Evolutionary conservation across 2,113 vertebrate species (phyloP).

Genomic region (Rhabdornis inornatus): DNA sequence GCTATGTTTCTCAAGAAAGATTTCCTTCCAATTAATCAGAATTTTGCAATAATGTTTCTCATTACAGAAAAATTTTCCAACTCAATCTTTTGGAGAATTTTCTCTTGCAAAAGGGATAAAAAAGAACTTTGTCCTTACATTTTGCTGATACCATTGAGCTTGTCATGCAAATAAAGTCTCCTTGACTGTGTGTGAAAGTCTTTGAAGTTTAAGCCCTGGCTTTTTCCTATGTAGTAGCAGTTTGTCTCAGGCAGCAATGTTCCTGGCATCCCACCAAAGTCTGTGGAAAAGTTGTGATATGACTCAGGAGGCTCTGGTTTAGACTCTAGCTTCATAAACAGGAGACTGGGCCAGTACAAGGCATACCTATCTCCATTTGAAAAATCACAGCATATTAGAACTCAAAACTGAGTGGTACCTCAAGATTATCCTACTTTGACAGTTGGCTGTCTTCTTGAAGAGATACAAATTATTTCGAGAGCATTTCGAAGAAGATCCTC

Average conservation of each 20-base stretch:
- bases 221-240: not conserved
- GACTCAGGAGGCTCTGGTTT: not conserved
- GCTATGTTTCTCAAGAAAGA: not conserved
- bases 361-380: not conserved
- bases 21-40: not conserved
- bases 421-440: not conserved
- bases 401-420: not conserved
- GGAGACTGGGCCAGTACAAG: not conserved
- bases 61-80: not conserved
- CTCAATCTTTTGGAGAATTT: not conserved
- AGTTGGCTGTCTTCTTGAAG: not conserved
- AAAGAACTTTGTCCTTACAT: not conserved
- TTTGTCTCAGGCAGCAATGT: not conserved
- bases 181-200: not conserved
- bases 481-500: not conserved
- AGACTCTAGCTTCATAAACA: not conserved
- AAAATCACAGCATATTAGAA: not conserved
- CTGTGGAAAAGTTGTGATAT: not conserved
- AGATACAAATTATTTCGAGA: not conserved
- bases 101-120: not conserved
- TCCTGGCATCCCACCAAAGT: not conserved
- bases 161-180: not conserved
- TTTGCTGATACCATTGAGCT: not conserved
- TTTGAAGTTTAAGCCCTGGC: not conserved
- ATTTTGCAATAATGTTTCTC: not conserved